Percentiles rank a stretch among this genome's conserved stretches.
phyloP scores from a whole-genome alignment of 1,140 invertebrate species.

The Drosophila punjabiensis region DNA sequence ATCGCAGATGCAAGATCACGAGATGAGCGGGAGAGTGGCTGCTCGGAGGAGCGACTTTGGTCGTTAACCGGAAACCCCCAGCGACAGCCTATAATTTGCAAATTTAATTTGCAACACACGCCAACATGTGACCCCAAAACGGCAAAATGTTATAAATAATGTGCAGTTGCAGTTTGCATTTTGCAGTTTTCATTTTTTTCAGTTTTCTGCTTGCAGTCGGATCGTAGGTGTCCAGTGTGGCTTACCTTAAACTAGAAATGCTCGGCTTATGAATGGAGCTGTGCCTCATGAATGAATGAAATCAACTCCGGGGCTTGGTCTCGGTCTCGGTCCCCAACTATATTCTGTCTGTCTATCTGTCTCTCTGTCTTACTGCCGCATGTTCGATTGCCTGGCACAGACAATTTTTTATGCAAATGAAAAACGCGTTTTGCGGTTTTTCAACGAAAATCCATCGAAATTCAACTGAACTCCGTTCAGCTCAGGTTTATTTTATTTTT shows the following conservation, averaged over 20 bases:
- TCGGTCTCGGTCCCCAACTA: constrained; percentile 33
- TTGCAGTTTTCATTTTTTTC: constrained; percentile 33
- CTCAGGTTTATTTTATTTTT: not conserved
- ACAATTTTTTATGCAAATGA: constrained; percentile 73
- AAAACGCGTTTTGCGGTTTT: constrained; percentile 65
- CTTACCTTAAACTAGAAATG: constrained; percentile 82
- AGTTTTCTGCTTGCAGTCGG: constrained; percentile 17
- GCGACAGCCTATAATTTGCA: constrained; percentile 82
- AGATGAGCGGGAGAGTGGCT: constrained; percentile 32
- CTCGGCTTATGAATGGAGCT: constrained; percentile 71
- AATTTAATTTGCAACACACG: constrained; percentile 83
- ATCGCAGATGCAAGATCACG: constrained; percentile 14
- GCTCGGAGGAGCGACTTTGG: constrained; percentile 13
- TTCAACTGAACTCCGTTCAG: constrained; percentile 56
- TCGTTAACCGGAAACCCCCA: constrained; percentile 74
- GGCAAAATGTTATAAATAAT: constrained; percentile 80
- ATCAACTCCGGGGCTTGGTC: constrained; percentile 61
- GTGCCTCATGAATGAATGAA: constrained; percentile 76
- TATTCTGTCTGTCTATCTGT: constrained; percentile 5
- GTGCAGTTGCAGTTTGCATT: constrained; percentile 66
- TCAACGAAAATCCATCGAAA: constrained; percentile 62
- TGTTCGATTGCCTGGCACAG: constrained; percentile 58
- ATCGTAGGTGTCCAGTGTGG: constrained; percentile 78
- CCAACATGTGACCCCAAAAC: constrained; percentile 81
- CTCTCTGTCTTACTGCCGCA: constrained; percentile 24